Percentiles rank a stretch among this genome's conserved stretches.
These are phyloP conservation scores for Lasioglossum albipes DNA, from an alignment of 1,140 invertebrate genomes.

Conservation along the genomic window DNA sequence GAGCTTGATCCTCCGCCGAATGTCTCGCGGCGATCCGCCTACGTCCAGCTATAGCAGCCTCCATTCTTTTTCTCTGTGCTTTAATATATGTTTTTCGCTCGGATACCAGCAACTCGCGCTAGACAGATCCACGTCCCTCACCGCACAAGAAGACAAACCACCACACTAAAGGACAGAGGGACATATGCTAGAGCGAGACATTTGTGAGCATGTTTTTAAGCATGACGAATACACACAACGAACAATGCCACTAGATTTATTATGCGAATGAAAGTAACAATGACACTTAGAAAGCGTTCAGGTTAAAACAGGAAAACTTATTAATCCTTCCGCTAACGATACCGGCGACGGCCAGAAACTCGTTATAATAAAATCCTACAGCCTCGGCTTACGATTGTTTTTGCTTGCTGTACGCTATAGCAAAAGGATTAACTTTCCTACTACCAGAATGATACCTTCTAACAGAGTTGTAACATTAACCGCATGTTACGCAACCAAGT, in stretches of 20 bases:
- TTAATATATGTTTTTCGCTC: constrained; percentile 22
- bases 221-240: constrained; percentile 17
- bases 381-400: no score
- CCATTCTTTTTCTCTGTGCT: constrained; percentile 76
- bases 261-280: constrained; percentile 24
- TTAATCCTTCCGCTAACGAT: background rate
- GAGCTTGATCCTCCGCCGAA: constrained; percentile 91
- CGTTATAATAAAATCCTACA: no score
- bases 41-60: constrained; percentile 85
- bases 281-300: constrained; percentile 15
- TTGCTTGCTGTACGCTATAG: background rate
- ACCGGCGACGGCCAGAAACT: no score
- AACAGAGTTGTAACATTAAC: background rate
- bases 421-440: background rate
- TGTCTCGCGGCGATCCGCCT: constrained; percentile 86
- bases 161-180: constrained; percentile 56
- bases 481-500: constrained; percentile 21
- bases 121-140: constrained; percentile 51
- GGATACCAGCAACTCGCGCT: constrained; percentile 29
- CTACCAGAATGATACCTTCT: background rate
- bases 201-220: constrained; percentile 19
- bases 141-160: constrained; percentile 61
- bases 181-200: constrained; percentile 39
- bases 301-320: background rate
- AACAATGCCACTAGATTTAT: constrained; percentile 11